phyloP scores from a whole-genome alignment of 2,113 vertebrate genomes.

The Sciurus niger region DNA sequence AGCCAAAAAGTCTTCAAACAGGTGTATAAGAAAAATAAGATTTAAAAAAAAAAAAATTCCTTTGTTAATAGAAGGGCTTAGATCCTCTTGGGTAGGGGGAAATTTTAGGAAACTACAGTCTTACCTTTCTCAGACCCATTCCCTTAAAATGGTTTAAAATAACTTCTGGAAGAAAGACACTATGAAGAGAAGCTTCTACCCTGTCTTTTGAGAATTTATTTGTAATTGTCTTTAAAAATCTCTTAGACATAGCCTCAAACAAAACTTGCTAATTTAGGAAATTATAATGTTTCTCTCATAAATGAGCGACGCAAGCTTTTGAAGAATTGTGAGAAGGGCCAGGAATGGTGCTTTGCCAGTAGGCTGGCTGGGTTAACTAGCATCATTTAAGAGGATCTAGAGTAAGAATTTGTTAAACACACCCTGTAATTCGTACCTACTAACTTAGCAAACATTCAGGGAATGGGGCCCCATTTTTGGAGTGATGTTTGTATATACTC shows the following conservation, averaged over 20 bases:
- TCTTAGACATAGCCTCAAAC: neutral
- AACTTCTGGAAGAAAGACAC: neutral
- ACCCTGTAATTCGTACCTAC: neutral
- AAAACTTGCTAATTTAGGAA: neutral
- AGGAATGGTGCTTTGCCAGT: neutral
- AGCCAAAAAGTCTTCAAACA: neutral
- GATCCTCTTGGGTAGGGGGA: neutral
- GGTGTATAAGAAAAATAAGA: neutral
- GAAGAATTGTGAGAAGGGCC: neutral
- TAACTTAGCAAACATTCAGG: neutral
- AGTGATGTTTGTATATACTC: neutral
- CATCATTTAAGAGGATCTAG: neutral
- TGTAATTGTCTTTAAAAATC: constrained; percentile 13
- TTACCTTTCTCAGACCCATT: neutral
- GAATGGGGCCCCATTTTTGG: neutral
- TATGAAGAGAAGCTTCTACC: neutral
- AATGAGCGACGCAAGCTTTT: neutral
- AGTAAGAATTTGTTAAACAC: neutral
- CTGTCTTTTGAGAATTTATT: constrained; percentile 25
- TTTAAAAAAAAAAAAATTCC: neutral
- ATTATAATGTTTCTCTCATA: neutral
- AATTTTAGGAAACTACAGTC: neutral
- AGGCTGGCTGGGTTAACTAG: neutral
- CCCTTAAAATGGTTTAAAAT: constrained; percentile 9
- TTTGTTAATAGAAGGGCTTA: neutral